phyloP scores from a whole-genome alignment of 2,888 invertebrate species.

The Drosophila robusta region DNA sequence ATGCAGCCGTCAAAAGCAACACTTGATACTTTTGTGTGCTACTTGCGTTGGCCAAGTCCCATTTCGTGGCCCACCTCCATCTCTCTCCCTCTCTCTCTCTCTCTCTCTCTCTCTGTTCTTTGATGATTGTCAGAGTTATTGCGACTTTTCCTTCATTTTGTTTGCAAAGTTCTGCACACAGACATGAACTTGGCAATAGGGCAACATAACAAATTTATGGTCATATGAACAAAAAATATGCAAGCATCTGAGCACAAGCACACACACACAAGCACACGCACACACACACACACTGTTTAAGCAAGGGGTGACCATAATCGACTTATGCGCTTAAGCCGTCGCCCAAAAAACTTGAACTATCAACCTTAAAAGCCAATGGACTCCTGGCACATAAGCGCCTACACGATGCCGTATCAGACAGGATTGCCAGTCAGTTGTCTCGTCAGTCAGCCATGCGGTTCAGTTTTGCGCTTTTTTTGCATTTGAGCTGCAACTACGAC shows the following conservation, averaged over 20 bases:
- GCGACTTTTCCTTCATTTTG: constrained; percentile 69
- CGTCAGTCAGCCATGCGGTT: constrained; percentile 32
- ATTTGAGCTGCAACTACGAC: constrained; percentile 35
- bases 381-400: constrained; percentile 34
- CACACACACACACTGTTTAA: constrained; percentile 26
- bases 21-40: constrained; percentile 79
- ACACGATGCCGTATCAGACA: constrained; percentile 43
- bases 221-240: constrained; percentile 58
- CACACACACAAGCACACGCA: constrained; percentile 7
- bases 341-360: constrained; percentile 61
- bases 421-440: constrained; percentile 31
- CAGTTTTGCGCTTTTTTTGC: constrained; percentile 8
- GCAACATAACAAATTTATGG: constrained; percentile 71
- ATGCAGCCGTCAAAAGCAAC: constrained; percentile 81
- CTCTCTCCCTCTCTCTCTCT: not conserved
- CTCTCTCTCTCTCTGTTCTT: constrained; percentile 1
- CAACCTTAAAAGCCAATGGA: constrained; percentile 62
- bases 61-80: constrained; percentile 20
- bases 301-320: constrained; percentile 74
- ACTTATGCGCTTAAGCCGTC: constrained; percentile 74
- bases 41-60: constrained; percentile 50
- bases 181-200: constrained; percentile 49
- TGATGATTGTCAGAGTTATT: constrained; percentile 69
- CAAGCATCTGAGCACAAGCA: constrained; percentile 15
- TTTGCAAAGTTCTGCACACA: constrained; percentile 63